Percentiles rank a stretch among this genome's conserved stretches.
Evolutionary conservation across 92 coral and sea anemone genomes (phyloP).

Genomic region (Palythoa caribaeorum): DNA sequence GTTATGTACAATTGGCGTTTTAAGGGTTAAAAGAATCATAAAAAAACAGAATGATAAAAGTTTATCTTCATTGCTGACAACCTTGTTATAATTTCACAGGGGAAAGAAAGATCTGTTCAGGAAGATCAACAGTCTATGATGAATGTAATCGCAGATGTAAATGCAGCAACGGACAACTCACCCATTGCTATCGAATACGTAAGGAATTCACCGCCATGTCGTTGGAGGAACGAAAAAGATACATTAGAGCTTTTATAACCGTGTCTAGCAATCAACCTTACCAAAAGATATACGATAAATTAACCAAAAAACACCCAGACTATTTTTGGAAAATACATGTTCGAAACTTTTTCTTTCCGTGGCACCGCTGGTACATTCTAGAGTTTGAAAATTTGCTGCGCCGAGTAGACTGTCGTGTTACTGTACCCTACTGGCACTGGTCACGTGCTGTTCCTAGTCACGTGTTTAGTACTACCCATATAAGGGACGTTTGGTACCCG

Average conservation of each 20-base stretch:
- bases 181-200: constrained; percentile 82
- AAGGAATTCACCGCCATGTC: constrained; percentile 86
- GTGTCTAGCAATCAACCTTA: constrained; percentile 71
- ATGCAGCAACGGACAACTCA: constrained; percentile 67
- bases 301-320: constrained; percentile 65
- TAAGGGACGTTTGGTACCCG: constrained; percentile 81
- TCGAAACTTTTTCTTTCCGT: constrained; percentile 85
- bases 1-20: no score
- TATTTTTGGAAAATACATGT: constrained; percentile 72
- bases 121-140: constrained; percentile 59
- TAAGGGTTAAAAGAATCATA: no score
- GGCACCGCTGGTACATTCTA: constrained; percentile 96
- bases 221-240: constrained; percentile 73
- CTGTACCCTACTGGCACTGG: constrained; percentile 97
- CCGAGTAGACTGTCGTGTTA: constrained; percentile 84
- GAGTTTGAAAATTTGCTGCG: constrained; percentile 92
- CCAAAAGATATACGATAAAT: constrained; percentile 62
- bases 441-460: constrained; percentile 69
- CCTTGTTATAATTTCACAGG: background rate
- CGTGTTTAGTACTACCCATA: constrained; percentile 66
- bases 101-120: constrained; percentile 23
- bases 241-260: constrained; percentile 67
- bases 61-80: no score
- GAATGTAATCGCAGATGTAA: constrained; percentile 81
- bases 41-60: no score